Evolutionary conservation across 2,888 invertebrate species (phyloP), one percentile per base, ranked within the genome.

Genomic region (Germaria angustata): DNA sequence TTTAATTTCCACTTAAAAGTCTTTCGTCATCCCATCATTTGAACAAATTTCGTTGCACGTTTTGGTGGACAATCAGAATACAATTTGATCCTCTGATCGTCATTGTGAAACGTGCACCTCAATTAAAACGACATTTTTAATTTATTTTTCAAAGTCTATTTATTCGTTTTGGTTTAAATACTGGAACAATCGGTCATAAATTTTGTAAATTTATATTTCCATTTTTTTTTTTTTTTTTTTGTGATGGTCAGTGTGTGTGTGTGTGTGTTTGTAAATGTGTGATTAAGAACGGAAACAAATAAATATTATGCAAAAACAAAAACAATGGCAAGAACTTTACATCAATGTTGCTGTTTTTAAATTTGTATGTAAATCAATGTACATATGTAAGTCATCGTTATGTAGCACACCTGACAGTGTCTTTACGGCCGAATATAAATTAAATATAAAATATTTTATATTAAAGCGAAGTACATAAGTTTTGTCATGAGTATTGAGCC

Each of bases 121-220:
- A 73, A 73, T 73, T 73, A 73, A 61, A 73, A 34, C 36, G 8
- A 61, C n/a, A 61, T 61, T 44, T 51, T 46, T 24, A 32, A 57
- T 44, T 53, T 20, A 44, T 41, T 65, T 34, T 53, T 0, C 32
- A 59, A 44, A 34, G 9, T 49, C 5, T 28, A 6, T 28, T 28
- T 28, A 6, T 28, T 46, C 6, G 20, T 46, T 49, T 36, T 11
- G 8, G 6, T 2, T 73, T 28, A 15, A 75, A 75, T 44, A 55
- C 24, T 9, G 5, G 2, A 39, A 53, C 59, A 77, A 51, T 2
- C 24, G 61, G 32, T 53, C 51, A 34, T 65, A 57, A 65, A 79
- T 57, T 65, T 32, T 57, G 34, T 34, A 78, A 78, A 65, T 71
- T 71, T 78, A 65, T 63, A 72, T 66, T 79, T 79, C 71, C 65